Conservation (phyloP, 2,797 vertebrate species). For the Spinus olivaceus region DNA sequence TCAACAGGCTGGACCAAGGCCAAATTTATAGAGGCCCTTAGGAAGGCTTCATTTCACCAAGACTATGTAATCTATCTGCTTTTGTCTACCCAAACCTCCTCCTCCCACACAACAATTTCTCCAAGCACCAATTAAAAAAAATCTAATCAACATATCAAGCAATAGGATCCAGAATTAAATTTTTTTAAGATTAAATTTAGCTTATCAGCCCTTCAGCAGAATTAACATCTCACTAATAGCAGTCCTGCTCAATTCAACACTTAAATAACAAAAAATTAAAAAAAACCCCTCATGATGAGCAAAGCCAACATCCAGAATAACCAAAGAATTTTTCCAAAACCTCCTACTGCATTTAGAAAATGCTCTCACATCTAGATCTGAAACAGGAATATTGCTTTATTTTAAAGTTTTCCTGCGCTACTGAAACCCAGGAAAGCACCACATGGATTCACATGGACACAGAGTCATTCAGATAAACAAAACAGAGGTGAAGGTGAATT, state of each 20-base stretch:
- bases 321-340: background rate
- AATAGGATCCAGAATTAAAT: background rate
- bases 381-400: background rate
- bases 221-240: background rate
- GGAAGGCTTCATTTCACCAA: background rate
- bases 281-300: background rate
- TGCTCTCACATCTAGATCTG: background rate
- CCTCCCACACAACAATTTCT: background rate
- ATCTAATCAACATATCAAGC: background rate
- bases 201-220: background rate
- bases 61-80: background rate
- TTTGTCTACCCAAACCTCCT: background rate
- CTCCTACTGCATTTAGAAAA: background rate
- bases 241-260: background rate
- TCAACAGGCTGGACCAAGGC: background rate
- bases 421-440: background rate
- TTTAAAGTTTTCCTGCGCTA: background rate
- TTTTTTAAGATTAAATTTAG: background rate
- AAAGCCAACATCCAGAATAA: background rate
- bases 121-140: background rate
- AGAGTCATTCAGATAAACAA: background rate
- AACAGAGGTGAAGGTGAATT: background rate
- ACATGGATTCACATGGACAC: background rate
- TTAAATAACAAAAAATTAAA: background rate
- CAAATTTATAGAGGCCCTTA: background rate